phyloP scores from a whole-genome alignment of 1,140 invertebrate species.

The Bursaphelenchus mucronatus region DNA sequence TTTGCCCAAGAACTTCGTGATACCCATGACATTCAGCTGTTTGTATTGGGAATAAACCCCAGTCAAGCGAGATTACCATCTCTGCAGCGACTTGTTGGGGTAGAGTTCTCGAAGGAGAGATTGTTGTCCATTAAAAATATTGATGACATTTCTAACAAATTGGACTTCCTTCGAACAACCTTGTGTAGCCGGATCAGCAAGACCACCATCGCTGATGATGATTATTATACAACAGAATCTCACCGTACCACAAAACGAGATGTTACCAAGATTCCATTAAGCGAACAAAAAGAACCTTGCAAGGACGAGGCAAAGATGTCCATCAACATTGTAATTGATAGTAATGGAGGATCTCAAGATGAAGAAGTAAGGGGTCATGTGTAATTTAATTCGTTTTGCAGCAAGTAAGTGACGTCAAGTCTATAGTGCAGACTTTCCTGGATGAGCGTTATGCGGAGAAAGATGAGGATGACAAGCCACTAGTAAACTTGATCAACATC shows the following conservation, averaged over 20 bases:
- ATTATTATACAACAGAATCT: conserved; percentile 15
- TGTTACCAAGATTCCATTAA: conserved; percentile 23
- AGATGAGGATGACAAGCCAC: neutral
- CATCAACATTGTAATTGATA: conserved; percentile 16
- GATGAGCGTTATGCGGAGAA: conserved; percentile 1
- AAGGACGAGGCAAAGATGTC: neutral
- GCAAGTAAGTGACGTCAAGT: conserved; percentile 2
- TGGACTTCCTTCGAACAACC: conserved; percentile 32
- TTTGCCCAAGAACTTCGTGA: conserved; percentile 55
- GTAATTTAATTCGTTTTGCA: conserved; percentile 1
- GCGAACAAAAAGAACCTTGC: neutral
- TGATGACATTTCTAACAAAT: conserved; percentile 20
- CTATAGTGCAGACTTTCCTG: neutral
- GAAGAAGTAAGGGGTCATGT: neutral
- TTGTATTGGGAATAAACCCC: conserved; percentile 50
- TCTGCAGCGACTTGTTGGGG: conserved; percentile 50
- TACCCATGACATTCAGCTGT: conserved; percentile 49
- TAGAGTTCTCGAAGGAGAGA: conserved; percentile 8
- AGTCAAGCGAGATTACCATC: conserved; percentile 36
- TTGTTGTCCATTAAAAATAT: conserved; percentile 5
- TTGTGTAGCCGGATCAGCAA: conserved; percentile 34
- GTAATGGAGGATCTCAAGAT: conserved; percentile 13
- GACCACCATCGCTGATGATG: conserved; percentile 4
- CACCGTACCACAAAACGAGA: conserved; percentile 31
- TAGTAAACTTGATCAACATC: conserved; percentile 9